phyloP scores from a whole-genome alignment of 2,888 invertebrate genomes.

The Agriotes lineatus region DNA sequence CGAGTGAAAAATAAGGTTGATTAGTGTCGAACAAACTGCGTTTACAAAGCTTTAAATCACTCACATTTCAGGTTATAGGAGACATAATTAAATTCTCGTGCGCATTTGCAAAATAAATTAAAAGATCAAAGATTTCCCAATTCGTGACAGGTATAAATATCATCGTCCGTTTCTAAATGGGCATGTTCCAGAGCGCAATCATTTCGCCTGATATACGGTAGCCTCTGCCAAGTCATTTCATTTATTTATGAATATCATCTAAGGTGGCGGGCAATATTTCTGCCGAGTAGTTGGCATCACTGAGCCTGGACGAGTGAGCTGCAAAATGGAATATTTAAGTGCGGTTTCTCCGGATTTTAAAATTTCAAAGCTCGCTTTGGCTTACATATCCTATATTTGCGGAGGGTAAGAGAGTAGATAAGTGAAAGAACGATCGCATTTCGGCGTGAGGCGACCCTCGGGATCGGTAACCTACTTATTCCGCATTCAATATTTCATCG shows the following conservation, averaged over 20 bases:
- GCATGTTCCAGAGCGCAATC: conserved; percentile 46
- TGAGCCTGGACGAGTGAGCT: conserved; percentile 41
- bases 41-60: conserved; percentile 26
- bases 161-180: conserved; percentile 45
- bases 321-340: conserved; percentile 49
- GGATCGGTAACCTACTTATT: conserved; percentile 56
- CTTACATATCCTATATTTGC: conserved; percentile 49
- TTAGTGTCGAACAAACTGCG: conserved; percentile 20
- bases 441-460: conserved; percentile 52
- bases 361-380: conserved; percentile 46
- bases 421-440: conserved; percentile 55
- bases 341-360: conserved; percentile 46
- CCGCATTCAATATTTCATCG: conserved; percentile 56
- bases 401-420: conserved; percentile 49
- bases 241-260: conserved; percentile 49
- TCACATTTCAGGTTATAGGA: conserved; percentile 25
- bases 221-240: conserved; percentile 48
- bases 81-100: conserved; percentile 44
- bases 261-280: conserved; percentile 47
- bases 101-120: conserved; percentile 46
- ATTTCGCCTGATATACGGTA: conserved; percentile 46
- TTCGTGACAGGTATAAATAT: conserved; percentile 47
- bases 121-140: conserved; percentile 47
- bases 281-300: conserved; percentile 42
- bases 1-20: conserved; percentile 13